Conservation (phyloP, 2,888 invertebrate genomes). For the Spisula solida region DNA sequence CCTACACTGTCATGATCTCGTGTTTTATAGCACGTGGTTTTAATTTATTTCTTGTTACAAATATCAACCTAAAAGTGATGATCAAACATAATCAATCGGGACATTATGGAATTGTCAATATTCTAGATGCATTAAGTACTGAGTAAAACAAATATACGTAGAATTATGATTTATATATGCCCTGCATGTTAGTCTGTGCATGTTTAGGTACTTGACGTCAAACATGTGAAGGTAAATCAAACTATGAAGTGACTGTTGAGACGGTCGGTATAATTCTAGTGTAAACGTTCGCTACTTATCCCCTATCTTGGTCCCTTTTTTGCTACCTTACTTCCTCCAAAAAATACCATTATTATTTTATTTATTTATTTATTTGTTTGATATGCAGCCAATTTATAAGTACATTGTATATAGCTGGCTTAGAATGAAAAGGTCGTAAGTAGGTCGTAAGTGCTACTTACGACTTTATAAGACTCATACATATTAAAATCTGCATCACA, state of each 20-base stretch:
- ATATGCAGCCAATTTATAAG: too few relatives aligned
- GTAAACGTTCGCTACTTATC: not conserved
- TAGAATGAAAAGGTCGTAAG: too few relatives aligned
- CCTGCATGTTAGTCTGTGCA: not conserved
- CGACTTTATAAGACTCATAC: too few relatives aligned
- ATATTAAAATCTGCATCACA: too few relatives aligned
- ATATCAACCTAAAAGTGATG: not conserved
- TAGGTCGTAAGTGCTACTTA: too few relatives aligned
- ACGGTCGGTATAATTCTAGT: not conserved
- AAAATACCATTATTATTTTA: too few relatives aligned
- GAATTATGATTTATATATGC: not conserved
- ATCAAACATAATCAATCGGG: not conserved
- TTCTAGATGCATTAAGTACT: not conserved
- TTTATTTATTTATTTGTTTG: too few relatives aligned
- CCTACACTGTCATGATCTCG: not conserved
- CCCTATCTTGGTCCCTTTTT: too few relatives aligned
- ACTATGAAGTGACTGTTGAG: not conserved
- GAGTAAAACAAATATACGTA: not conserved
- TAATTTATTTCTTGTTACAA: constrained; percentile 18
- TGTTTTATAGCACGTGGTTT: not conserved
- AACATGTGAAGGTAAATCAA: not conserved
- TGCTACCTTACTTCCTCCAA: too few relatives aligned
- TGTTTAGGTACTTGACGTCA: not conserved
- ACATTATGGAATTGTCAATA: constrained; percentile 17
- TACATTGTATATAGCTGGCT: too few relatives aligned